A percentile compares a stretch with the other conserved stretches of the same genome.
Conservation (phyloP, 2,113 vertebrate genomes). For the Chlorodrepanis virens region DNA sequence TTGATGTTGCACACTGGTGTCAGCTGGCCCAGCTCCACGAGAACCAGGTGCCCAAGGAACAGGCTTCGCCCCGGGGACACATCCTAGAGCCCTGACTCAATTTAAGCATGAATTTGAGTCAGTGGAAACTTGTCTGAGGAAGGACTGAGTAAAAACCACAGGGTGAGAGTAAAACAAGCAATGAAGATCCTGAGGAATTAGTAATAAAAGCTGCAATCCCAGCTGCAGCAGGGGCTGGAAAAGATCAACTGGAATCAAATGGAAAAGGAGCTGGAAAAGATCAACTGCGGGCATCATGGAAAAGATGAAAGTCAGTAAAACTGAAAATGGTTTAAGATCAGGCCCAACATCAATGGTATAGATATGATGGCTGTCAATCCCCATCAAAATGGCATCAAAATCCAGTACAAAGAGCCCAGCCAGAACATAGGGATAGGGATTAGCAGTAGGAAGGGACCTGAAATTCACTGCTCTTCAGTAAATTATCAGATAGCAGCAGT, state of each 20-base stretch:
- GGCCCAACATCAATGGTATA: background rate
- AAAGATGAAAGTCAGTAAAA: background rate
- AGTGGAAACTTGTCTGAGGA: constrained; percentile 29
- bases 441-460: background rate
- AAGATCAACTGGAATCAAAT: background rate
- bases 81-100: constrained; percentile 14
- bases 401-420: background rate
- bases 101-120: background rate
- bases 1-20: background rate
- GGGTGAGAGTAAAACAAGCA: background rate
- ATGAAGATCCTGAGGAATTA: background rate
- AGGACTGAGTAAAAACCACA: constrained; percentile 22
- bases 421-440: background rate
- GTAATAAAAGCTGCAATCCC: background rate
- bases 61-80: background rate
- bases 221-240: background rate
- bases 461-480: background rate
- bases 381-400: background rate
- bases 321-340: background rate
- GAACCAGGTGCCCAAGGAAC: background rate
- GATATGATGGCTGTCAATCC: background rate
- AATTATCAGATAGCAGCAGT: background rate
- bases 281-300: background rate
- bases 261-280: background rate
- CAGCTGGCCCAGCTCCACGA: background rate